Percentiles rank a stretch among this genome's conserved stretches.
Conservation (phyloP, 1,140 invertebrate genomes). For the Gryllus bimaculatus region DNA sequence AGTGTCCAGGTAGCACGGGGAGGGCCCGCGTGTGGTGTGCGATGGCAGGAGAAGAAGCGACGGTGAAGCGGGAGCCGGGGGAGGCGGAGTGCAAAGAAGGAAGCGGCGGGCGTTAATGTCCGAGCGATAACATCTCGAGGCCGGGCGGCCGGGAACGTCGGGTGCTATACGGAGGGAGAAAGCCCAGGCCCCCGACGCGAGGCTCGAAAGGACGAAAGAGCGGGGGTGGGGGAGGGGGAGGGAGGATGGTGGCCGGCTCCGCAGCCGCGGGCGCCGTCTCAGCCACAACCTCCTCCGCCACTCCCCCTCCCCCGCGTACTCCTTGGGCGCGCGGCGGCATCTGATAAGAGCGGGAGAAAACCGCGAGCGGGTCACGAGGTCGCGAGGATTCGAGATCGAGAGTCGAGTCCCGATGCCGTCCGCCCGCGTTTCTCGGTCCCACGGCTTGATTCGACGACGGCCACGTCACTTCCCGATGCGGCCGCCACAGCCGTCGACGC, state of each 20-base stretch:
- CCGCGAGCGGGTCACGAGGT: background rate
- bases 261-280: background rate
- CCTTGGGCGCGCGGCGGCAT: background rate
- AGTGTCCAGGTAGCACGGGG: too few species aligned
- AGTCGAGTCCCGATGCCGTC: background rate
- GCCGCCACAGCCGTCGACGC: too few species aligned
- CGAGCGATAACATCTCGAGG: background rate
- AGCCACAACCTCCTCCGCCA: background rate
- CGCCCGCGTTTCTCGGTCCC: too few species aligned
- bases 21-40: too few species aligned
- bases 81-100: background rate
- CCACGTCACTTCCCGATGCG: too few species aligned
- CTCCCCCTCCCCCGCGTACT: too few species aligned
- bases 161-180: background rate
- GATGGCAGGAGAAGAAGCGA: too few species aligned
- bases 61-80: too few species aligned
- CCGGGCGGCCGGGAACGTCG: background rate
- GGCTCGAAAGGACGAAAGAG: too few species aligned
- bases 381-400: slow-evolving; percentile 2
- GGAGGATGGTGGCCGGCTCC: too few species aligned
- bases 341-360: background rate
- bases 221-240: too few species aligned
- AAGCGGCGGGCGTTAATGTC: background rate
- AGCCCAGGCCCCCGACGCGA: background rate
- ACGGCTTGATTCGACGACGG: too few species aligned